These are phyloP conservation scores for Mus pahari DNA, from an alignment of 2,113 vertebrate species.

Conservation along the genomic window DNA sequence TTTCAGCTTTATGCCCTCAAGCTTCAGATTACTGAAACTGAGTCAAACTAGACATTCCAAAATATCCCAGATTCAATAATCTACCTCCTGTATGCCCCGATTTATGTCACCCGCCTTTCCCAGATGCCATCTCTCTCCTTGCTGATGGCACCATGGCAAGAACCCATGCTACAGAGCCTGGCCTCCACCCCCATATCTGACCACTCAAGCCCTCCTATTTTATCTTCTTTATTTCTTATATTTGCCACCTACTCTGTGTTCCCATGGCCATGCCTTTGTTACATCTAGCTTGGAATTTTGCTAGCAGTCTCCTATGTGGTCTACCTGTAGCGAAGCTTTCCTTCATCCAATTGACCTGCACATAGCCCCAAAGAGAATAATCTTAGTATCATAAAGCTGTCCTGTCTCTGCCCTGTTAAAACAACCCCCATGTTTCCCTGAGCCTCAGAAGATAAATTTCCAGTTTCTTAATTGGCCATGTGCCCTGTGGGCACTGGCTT, in stretches of 20 bases:
- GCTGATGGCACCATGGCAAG: background rate
- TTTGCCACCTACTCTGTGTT: background rate
- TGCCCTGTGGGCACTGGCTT: background rate
- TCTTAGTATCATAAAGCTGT: slow-evolving; percentile 10
- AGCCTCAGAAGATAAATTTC: slow-evolving; percentile 15
- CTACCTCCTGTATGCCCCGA: background rate
- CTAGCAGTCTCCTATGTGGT: background rate
- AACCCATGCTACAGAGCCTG: background rate
- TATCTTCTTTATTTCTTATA: background rate
- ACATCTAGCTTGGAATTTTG: background rate
- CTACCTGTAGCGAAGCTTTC: background rate
- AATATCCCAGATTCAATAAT: background rate
- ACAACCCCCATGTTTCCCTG: background rate
- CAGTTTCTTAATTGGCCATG: background rate
- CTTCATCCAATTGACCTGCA: background rate
- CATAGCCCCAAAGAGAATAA: background rate
- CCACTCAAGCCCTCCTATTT: background rate
- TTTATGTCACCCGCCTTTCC: background rate
- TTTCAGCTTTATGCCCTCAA: background rate
- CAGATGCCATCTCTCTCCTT: background rate
- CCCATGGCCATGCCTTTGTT: background rate
- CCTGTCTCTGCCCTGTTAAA: background rate
- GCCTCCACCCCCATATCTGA: background rate
- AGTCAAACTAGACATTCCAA: background rate
- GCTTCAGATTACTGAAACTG: background rate